phyloP scores from a whole-genome alignment of 2,113 vertebrate species.

The Cygnus buccinator region DNA sequence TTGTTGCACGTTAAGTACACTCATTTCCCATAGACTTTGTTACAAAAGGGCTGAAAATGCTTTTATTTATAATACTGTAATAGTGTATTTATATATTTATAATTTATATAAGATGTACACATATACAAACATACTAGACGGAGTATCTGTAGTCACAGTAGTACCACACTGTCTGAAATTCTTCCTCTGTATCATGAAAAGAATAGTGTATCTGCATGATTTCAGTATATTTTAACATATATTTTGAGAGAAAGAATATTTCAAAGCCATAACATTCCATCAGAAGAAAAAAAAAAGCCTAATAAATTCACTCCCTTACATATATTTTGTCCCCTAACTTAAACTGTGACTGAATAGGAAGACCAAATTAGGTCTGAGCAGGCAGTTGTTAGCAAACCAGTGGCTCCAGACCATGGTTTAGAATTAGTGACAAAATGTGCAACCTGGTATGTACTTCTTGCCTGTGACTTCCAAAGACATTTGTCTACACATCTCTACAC shows the following conservation, averaged over 20 bases:
- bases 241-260: background rate
- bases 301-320: background rate
- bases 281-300: background rate
- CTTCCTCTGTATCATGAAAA: background rate
- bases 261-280: background rate
- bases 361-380: constrained; percentile 61
- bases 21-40: background rate
- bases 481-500: constrained; percentile 57
- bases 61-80: background rate
- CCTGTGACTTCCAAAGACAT: constrained; percentile 74
- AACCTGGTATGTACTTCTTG: constrained; percentile 61
- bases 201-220: background rate
- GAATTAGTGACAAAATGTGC: constrained; percentile 70
- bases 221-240: background rate
- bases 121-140: background rate
- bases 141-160: background rate
- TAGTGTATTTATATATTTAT: background rate
- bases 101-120: background rate
- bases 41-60: background rate
- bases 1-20: background rate
- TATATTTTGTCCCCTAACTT: background rate
- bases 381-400: constrained; percentile 73
- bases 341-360: constrained; percentile 9
- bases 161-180: background rate
- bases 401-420: constrained; percentile 56